Evolutionary conservation across 2,113 vertebrate species (phyloP), one percentile per base, ranked within the genome.

Genomic region (Cranoglanis bouderius): DNA sequence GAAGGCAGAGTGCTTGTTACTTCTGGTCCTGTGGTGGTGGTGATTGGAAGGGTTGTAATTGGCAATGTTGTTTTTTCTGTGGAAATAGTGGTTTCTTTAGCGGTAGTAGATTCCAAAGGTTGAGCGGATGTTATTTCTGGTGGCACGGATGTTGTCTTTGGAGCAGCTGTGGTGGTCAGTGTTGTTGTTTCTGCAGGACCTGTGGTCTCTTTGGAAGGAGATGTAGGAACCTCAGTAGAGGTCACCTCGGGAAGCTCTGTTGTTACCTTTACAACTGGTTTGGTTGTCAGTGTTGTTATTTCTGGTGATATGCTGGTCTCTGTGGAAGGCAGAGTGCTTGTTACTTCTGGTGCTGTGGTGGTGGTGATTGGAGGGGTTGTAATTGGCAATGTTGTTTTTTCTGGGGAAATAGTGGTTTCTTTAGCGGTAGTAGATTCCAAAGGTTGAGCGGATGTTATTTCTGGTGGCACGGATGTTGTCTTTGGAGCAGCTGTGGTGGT

Each of bases 321-420:
- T 26, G 21, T 88, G 2, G 51, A 43, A n/a, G 77, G 6, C 43
- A 2, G 6, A 67, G 78, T 55, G 29, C 12, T 70, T 35, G n/a
- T 35, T 35, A 35, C 14, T 35, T 35, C 32, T 35, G 65, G n/a
- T 35, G 29, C 32, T 5, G 14, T 14, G 14, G 65, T 70, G 13
- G 32, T 70, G n/a, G 85, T 77, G 3, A 13, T 51, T 18, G 75
- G 6, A 70, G 51, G 13, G 19, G 57, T 86, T 75, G 59, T 38
- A 18, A 74, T 19, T 65, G 80, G 86, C 32, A 46, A 21, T 75
- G 89, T 90, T 13, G 90, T 90, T 82, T 3, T 6, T 49, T 80
- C 40, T 51, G 24, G 19, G 51, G 67, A 16, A 81, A 67, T 32
- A n/a, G 75, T 51, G 43, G 75, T 88, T 53, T 40, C 75, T 55